Conservation (phyloP, 2,888 invertebrate genomes). For the Psylliodes chrysocephalus region DNA sequence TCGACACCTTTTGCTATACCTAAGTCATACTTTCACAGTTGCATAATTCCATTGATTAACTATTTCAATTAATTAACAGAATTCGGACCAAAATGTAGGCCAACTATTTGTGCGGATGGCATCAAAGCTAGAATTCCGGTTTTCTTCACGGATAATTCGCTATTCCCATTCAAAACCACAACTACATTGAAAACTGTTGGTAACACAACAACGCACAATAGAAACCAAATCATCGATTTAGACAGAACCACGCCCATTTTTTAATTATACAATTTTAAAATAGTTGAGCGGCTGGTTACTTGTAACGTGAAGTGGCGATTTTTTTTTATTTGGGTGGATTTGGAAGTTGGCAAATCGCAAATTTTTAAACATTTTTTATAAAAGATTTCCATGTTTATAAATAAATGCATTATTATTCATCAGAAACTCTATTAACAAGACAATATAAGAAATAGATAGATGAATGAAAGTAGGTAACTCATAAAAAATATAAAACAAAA, state of each 20-base stretch:
- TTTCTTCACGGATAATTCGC: constrained; percentile 6
- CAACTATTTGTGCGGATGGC: background rate
- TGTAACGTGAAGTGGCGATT: too few relatives aligned
- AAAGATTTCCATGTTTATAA: too few relatives aligned
- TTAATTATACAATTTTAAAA: background rate
- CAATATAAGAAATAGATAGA: too few relatives aligned
- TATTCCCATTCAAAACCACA: background rate
- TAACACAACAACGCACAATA: background rate
- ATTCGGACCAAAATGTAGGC: constrained; percentile 4
- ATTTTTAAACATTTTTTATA: too few relatives aligned
- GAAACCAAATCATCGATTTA: constrained; percentile 4
- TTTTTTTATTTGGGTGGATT: too few relatives aligned
- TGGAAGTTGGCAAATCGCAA: too few relatives aligned
- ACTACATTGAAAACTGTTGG: background rate
- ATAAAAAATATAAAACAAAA: too few relatives aligned
- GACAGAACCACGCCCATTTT: constrained; percentile 14
- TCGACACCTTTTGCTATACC: background rate
- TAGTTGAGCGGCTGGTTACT: background rate
- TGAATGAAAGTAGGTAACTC: too few relatives aligned
- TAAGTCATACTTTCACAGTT: background rate
- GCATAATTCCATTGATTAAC: background rate
- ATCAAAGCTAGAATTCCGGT: constrained; percentile 6
- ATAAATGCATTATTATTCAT: too few relatives aligned
- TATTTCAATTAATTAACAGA: background rate
- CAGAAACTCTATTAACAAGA: too few relatives aligned